These are phyloP conservation scores for Drosophila funebris DNA, from an alignment of 1,140 invertebrate species.

Conservation along the genomic window DNA sequence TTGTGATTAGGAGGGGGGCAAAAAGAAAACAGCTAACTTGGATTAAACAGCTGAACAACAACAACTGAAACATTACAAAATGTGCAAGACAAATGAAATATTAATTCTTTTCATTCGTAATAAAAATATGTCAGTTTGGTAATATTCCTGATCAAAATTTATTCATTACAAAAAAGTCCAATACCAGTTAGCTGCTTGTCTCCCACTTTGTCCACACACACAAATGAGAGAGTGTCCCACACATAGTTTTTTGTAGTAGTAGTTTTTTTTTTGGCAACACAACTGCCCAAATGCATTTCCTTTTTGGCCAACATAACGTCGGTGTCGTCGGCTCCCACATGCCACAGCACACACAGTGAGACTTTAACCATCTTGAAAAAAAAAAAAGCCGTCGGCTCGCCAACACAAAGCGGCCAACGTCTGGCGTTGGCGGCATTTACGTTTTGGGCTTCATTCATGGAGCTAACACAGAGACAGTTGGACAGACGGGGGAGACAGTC, in stretches of 20 bases:
- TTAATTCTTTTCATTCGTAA: too few relatives aligned
- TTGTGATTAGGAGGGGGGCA: background rate
- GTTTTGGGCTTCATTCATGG: constrained; percentile 56
- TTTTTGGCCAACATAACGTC: constrained; percentile 63
- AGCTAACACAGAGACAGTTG: constrained; percentile 19
- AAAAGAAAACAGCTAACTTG: constrained; percentile 10
- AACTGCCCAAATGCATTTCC: constrained; percentile 76
- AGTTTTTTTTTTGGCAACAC: constrained; percentile 54
- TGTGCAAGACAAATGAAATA: background rate
- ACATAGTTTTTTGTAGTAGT: too few relatives aligned
- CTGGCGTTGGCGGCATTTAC: constrained; percentile 56
- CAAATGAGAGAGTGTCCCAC: background rate
- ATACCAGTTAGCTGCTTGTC: constrained; percentile 31
- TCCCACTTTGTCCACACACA: constrained; percentile 32
- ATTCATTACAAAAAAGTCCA: constrained; percentile 9
- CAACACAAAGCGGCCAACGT: constrained; percentile 52
- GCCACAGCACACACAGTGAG: constrained; percentile 27
- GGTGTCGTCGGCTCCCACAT: constrained; percentile 67
- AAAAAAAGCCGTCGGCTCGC: constrained; percentile 65
- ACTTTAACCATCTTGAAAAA: constrained; percentile 18
- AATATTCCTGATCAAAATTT: background rate
- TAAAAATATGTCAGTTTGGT: background rate
- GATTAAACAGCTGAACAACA: background rate
- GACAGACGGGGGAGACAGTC: background rate
- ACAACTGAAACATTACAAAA: background rate